These are phyloP conservation scores for Eulithis testata DNA, from an alignment of 2,888 invertebrate genomes.

Conservation along the genomic window DNA sequence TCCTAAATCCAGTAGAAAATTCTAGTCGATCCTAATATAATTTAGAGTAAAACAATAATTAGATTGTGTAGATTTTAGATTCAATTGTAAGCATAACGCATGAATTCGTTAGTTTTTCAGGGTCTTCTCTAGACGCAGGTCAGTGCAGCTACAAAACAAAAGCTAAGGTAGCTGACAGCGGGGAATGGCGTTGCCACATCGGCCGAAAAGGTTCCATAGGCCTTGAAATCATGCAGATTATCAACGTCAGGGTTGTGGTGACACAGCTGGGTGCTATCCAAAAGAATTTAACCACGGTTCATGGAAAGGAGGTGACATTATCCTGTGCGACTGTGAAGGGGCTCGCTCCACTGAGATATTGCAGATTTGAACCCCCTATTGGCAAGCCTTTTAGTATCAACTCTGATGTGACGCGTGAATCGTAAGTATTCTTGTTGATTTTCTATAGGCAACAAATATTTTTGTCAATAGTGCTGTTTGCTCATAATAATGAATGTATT, in stretches of 20 bases:
- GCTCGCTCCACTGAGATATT: conserved; percentile 70
- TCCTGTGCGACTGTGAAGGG: conserved; percentile 70
- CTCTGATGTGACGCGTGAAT: conserved; percentile 58
- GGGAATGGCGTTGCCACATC: conserved; percentile 79
- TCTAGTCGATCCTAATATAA: too few relatives aligned
- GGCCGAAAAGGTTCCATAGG: conserved; percentile 59
- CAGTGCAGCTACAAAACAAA: conserved; percentile 67
- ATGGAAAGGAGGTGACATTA: conserved; percentile 65
- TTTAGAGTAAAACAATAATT: too few relatives aligned
- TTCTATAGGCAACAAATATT: background rate
- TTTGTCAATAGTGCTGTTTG: too few relatives aligned
- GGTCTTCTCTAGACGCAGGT: conserved; percentile 62
- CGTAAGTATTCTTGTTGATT: conserved; percentile 59
- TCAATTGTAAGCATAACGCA: background rate
- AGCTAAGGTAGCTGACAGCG: conserved; percentile 61
- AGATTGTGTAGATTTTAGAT: too few relatives aligned
- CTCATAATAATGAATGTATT: too few relatives aligned
- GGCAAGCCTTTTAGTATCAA: conserved; percentile 75
- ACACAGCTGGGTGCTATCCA: conserved; percentile 67
- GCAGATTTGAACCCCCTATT: conserved; percentile 77
- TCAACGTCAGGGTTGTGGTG: conserved; percentile 66
- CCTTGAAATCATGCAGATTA: conserved; percentile 62
- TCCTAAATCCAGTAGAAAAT: too few relatives aligned
- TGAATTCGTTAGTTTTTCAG: conserved; percentile 62
- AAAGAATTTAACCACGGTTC: conserved; percentile 56